Conservation (phyloP, 1,140 invertebrate species). For the Hestina assimilis region DNA sequence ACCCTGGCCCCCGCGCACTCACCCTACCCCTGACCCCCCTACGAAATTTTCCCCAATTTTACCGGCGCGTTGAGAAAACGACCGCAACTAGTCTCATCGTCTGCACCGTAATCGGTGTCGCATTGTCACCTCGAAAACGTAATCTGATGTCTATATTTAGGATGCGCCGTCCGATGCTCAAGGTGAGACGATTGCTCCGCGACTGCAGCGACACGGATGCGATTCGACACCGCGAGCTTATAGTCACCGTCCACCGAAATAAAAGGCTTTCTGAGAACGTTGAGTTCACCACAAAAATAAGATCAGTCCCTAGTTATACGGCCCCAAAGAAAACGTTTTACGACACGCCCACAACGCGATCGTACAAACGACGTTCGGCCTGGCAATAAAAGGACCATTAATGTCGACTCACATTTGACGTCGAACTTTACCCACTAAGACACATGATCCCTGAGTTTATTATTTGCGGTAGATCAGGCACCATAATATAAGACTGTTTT, state of each 20-base stretch:
- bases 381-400: slow-evolving; percentile 59
- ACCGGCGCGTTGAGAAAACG: slow-evolving; percentile 17
- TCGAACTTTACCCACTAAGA: slow-evolving; percentile 42
- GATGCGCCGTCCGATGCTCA: slow-evolving; percentile 33
- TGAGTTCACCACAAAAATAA: slow-evolving; percentile 55
- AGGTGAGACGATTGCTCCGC: slow-evolving; percentile 15
- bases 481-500: slow-evolving; percentile 3
- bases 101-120: slow-evolving; percentile 20
- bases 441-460: slow-evolving; percentile 40
- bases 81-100: slow-evolving; percentile 12
- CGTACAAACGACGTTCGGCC: slow-evolving; percentile 36
- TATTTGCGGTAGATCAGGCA: slow-evolving; percentile 57
- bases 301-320: slow-evolving; percentile 38
- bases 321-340: slow-evolving; percentile 57
- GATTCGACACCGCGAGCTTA: neutral
- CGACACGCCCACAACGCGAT: slow-evolving; percentile 53
- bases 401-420: slow-evolving; percentile 39
- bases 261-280: slow-evolving; percentile 42
- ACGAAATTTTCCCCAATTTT: slow-evolving; percentile 43
- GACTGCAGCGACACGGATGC: slow-evolving; percentile 16
- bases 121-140: slow-evolving; percentile 38
- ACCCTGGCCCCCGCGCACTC: slow-evolving; percentile 45
- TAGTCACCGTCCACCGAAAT: neutral
- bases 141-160: slow-evolving; percentile 50
- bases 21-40: slow-evolving; percentile 41